A percentile compares a stretch with the other conserved stretches of the same genome.
Evolutionary conservation across 2,113 vertebrate species (phyloP).

Genomic region (Casuarius casuarius): DNA sequence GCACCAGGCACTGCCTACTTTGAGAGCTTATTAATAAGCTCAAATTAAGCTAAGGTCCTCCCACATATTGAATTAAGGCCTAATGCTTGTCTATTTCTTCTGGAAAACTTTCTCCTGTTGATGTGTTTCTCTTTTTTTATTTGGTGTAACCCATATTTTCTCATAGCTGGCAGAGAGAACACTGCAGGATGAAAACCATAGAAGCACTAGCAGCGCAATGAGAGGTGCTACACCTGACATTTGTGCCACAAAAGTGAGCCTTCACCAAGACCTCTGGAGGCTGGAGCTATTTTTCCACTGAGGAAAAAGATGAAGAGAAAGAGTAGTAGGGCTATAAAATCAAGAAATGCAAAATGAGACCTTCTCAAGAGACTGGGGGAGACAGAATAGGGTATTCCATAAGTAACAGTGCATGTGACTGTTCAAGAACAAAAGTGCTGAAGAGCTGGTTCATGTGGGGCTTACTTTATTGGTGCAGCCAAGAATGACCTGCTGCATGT

Average conservation of each 20-base stretch:
- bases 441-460: neutral
- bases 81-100: no score
- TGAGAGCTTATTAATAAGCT: no score
- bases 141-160: no score
- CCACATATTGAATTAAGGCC: neutral
- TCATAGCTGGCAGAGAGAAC: no score
- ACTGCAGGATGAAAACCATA: neutral
- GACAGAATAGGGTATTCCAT: neutral
- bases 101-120: neutral
- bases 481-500: neutral
- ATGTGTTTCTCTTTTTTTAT: no score
- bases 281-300: neutral
- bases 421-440: neutral
- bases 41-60: neutral
- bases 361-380: neutral
- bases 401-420: neutral
- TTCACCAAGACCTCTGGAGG: neutral
- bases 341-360: neutral
- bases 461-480: neutral
- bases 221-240: neutral
- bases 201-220: neutral
- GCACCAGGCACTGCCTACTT: neutral
- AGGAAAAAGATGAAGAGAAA: neutral
- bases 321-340: neutral
- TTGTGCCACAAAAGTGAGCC: neutral